phyloP scores from a whole-genome alignment of 2,797 vertebrate genomes.

The Protosalanx chinensis region DNA sequence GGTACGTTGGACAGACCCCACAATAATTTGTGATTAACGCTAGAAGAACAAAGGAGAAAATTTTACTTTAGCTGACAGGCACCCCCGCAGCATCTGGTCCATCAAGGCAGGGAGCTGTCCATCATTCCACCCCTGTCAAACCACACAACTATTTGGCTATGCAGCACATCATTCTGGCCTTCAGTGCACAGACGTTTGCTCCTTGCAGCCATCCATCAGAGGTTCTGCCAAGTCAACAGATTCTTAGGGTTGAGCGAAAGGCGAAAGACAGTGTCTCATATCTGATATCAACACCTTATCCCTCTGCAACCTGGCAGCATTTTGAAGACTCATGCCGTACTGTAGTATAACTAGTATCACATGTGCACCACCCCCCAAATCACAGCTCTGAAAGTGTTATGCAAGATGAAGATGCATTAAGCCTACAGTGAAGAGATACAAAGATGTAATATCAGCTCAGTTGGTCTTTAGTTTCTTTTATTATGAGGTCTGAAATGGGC shows the following conservation, averaged over 20 bases:
- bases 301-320: constrained; percentile 7
- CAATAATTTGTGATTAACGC: background rate
- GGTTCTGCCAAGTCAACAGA: constrained; percentile 63
- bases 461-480: background rate
- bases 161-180: constrained; percentile 64
- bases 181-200: constrained; percentile 52
- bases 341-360: background rate
- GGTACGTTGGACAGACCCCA: background rate
- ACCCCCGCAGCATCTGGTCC: constrained; percentile 35
- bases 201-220: constrained; percentile 54
- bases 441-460: background rate
- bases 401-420: background rate
- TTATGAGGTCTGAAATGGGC: background rate
- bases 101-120: constrained; percentile 29
- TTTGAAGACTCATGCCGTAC: constrained; percentile 1
- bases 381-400: background rate
- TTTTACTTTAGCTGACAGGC: background rate
- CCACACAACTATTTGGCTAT: constrained; percentile 58
- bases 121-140: constrained; percentile 34
- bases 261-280: constrained; percentile 40
- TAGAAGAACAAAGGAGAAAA: background rate
- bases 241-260: constrained; percentile 46
- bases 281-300: constrained; percentile 41
- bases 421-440: background rate
- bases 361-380: background rate